A percentile compares a stretch with the other conserved stretches of the same genome.
Evolutionary conservation across 1,140 invertebrate genomes (phyloP).

Genomic region (Zeugodacus cucurbitae): DNA sequence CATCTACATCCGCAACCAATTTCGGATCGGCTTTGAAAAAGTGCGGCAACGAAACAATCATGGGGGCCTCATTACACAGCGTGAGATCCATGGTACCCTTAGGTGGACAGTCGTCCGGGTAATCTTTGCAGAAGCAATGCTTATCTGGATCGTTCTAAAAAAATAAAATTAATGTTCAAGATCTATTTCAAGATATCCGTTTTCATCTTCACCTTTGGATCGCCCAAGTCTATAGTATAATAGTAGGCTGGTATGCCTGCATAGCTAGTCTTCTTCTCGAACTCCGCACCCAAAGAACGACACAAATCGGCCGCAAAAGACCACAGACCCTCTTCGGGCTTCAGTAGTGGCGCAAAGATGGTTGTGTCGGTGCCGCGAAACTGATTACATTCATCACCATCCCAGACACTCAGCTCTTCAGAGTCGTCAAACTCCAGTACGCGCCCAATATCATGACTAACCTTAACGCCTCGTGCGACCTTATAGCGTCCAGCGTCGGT

Average conservation of each 20-base stretch:
- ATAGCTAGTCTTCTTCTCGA: constrained; percentile 69
- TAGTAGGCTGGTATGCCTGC: constrained; percentile 74
- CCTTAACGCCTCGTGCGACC: constrained; percentile 74
- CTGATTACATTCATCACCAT: constrained; percentile 72
- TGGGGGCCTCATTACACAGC: constrained; percentile 69
- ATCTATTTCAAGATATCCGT: too few relatives aligned
- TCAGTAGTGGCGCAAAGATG: constrained; percentile 77
- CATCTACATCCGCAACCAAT: constrained; percentile 73
- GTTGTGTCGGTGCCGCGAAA: constrained; percentile 81
- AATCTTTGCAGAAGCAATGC: constrained; percentile 77
- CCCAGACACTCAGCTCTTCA: constrained; percentile 70
- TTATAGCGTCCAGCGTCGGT: constrained; percentile 65
- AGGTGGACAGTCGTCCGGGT: constrained; percentile 72
- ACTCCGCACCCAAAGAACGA: constrained; percentile 73
- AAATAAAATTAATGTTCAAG: too few relatives aligned
- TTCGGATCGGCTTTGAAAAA: constrained; percentile 77
- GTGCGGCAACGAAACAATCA: constrained; percentile 76
- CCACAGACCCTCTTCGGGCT: constrained; percentile 69
- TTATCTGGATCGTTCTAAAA: constrained; percentile 71
- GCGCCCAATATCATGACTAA: constrained; percentile 73
- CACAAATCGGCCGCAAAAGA: constrained; percentile 75
- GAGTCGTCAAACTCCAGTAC: constrained; percentile 73
- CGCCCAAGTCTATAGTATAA: constrained; percentile 76
- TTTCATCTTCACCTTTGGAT: constrained; percentile 57
- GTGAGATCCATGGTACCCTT: constrained; percentile 75